Base-by-base conservation (phyloP, 2,888 invertebrate species). In the Dicranocentrus wangi region DNA sequence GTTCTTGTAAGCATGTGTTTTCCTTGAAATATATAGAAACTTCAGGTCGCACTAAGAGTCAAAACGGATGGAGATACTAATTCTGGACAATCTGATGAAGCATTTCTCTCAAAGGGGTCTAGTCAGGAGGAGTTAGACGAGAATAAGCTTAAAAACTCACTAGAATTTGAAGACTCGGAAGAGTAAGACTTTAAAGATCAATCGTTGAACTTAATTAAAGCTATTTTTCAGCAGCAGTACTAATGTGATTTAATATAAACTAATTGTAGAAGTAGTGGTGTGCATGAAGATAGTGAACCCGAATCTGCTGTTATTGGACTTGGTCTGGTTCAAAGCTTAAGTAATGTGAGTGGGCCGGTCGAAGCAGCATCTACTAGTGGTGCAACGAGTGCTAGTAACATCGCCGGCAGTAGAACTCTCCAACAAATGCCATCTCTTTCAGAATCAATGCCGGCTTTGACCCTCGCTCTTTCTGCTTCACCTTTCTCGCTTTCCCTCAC, bases 231-330 rank as follows among this genome's bases (percentile, higher is more conserved):
- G 5, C 39, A 39, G 5, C 5, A 39, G 13, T 39, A 42, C 8
- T n/a, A 61, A 39, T 28, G n/a, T n/a, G n/a, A 39, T 39, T 39
- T 39, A 39, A 39, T 32, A 65, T 13, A 65, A 17, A 13, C 17
- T n/a, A n/a, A n/a, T 15, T 39, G 21, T 87, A 91, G 91, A 88
- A 91, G 91, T 87, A 91, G 91, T 87, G 91, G 91, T 82, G 90
- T 91, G 83, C 89, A 90, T 85, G 91, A 91, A 85, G 91, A 91
- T 84, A 90, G 90, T 60, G 91, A 91, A 83, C 87, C 90, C 19
- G 91, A 91, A 77, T 88, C 84, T 23, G 63, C 82, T 25, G 32
- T 60, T n/a, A 47, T 28, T 28, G 58, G 81, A 42, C 70, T 28
- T 28, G 58, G 81, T 53, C 70, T 76, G 17, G 69, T 63, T 21